A percentile compares a stretch with the other conserved stretches of the same genome.
Evolutionary conservation across 2,888 invertebrate species (phyloP).

Genomic region (Mythimna albipuncta): DNA sequence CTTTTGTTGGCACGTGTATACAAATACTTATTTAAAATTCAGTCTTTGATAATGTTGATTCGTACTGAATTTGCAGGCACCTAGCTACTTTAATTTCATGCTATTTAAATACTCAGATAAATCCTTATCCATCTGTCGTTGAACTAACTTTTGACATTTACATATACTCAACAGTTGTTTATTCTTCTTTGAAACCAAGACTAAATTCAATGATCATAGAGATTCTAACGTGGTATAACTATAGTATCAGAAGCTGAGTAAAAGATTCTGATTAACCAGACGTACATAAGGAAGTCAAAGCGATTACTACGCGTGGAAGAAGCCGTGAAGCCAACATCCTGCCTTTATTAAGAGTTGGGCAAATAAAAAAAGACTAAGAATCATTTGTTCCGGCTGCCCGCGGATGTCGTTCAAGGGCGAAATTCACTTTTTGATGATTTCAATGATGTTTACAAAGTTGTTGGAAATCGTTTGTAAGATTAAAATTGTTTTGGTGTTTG

Average conservation of each 20-base stretch:
- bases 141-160: not conserved
- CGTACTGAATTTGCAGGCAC: slow-evolving; percentile 46
- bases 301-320: slow-evolving; percentile 83
- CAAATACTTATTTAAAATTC: slow-evolving; percentile 69
- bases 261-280: slow-evolving; percentile 62
- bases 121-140: slow-evolving; percentile 19
- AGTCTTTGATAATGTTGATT: slow-evolving; percentile 53
- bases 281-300: slow-evolving; percentile 78
- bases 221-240: not conserved
- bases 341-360: slow-evolving; percentile 81
- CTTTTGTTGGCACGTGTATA: slow-evolving; percentile 83
- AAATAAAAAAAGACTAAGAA: slow-evolving; percentile 81
- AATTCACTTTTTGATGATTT: slow-evolving; percentile 82
- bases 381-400: slow-evolving; percentile 87
- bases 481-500: slow-evolving; percentile 34
- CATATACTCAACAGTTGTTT: not conserved
- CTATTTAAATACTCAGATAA: slow-evolving; percentile 43
- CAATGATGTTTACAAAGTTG: slow-evolving; percentile 62
- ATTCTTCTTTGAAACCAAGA: not conserved
- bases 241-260: slow-evolving; percentile 54
- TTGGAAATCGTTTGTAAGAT: slow-evolving; percentile 66
- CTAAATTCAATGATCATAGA: not conserved
- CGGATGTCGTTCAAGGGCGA: slow-evolving; percentile 89
- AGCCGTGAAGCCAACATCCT: slow-evolving; percentile 88
- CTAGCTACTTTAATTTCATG: slow-evolving; percentile 58